Percentiles rank a stretch among this genome's conserved stretches.
Conservation (phyloP, 2,888 invertebrate genomes). For the Patella depressa region DNA sequence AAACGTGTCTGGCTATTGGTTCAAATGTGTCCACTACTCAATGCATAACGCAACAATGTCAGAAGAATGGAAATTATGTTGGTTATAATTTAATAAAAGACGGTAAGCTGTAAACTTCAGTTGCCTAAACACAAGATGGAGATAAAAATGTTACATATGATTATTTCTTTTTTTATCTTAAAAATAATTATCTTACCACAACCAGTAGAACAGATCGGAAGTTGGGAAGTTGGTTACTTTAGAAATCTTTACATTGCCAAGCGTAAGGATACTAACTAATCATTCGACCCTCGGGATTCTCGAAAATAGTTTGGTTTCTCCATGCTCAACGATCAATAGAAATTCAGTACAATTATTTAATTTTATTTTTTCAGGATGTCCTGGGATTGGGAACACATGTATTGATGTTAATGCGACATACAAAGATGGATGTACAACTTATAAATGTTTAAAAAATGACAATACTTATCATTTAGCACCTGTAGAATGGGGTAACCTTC, state of each 20-base stretch:
- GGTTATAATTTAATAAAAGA: background rate
- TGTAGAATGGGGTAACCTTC: background rate
- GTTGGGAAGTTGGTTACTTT: too few species aligned
- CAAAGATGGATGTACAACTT: background rate
- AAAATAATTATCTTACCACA: too few species aligned
- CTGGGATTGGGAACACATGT: background rate
- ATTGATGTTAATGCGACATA: background rate
- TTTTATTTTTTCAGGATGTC: background rate
- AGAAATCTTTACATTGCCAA: too few species aligned
- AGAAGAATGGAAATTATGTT: background rate
- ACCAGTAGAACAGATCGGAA: too few species aligned
- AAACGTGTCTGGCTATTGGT: background rate
- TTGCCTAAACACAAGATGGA: too few species aligned
- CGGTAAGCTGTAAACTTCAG: background rate
- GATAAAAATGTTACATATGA: too few species aligned
- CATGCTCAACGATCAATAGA: too few species aligned
- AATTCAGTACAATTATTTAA: too few species aligned
- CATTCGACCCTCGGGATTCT: too few species aligned
- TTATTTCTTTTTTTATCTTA: too few species aligned
- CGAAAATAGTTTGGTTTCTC: too few species aligned
- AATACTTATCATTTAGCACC: background rate
- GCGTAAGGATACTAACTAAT: too few species aligned
- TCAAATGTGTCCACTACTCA: background rate
- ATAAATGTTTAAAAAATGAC: background rate
- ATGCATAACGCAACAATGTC: conserved; percentile 2